Percentiles rank a stretch among this genome's conserved stretches.
phyloP scores from a whole-genome alignment of 2,113 vertebrate species.

The Hippocampus barbouri region DNA sequence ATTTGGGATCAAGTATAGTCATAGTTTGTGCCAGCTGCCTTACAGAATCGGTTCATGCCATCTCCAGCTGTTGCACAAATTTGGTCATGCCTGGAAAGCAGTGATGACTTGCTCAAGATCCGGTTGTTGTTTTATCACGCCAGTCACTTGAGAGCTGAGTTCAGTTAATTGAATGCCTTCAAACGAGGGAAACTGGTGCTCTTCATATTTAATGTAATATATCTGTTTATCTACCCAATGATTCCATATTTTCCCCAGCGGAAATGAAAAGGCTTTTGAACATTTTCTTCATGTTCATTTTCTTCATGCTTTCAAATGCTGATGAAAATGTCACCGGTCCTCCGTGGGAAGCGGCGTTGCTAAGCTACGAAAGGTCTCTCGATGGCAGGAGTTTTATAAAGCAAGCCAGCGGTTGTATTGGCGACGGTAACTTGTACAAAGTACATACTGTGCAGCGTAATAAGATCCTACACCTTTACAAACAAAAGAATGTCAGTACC shows the following conservation, averaged over 20 bases:
- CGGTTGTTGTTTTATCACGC: no score
- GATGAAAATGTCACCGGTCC: constrained; percentile 2
- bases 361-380: background rate
- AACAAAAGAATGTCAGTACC: constrained; percentile 37
- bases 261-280: background rate
- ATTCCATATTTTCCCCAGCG: background rate
- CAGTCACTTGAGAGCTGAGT: no score
- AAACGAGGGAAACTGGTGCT: no score
- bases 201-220: no score
- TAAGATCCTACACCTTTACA: background rate
- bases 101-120: no score
- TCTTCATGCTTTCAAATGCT: background rate
- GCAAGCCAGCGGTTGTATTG: background rate
- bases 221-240: background rate
- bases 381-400: background rate
- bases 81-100: no score
- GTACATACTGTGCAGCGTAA: background rate
- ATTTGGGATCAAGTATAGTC: no score
- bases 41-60: no score
- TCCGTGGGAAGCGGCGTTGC: background rate
- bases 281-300: background rate
- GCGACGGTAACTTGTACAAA: background rate
- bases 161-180: no score
- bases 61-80: no score
- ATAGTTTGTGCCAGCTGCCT: no score